Evolutionary conservation across 1,140 invertebrate species (phyloP).

Genomic region (Papilio polyxenes): DNA sequence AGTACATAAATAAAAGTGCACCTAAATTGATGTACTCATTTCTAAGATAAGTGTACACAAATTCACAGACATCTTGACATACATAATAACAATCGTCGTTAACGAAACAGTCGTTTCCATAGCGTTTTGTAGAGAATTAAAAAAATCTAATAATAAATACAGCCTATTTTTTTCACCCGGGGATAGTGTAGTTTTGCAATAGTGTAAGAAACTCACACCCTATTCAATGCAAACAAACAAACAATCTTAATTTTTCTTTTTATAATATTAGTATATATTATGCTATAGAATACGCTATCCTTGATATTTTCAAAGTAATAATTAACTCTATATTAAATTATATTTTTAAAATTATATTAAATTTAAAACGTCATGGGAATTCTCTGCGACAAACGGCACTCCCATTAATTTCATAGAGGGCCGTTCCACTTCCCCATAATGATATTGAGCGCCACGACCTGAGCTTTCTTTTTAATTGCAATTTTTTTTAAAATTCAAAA

Average conservation of each 20-base stretch:
- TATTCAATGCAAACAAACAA: no score
- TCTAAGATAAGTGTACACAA: neutral
- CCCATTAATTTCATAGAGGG: conserved; percentile 33
- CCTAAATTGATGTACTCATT: neutral
- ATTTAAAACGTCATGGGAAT: conserved; percentile 2
- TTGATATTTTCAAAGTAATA: neutral
- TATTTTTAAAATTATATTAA: neutral
- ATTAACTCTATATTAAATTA: conserved; percentile 1
- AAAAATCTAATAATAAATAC: no score
- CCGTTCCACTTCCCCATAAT: conserved; percentile 29
- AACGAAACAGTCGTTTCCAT: no score
- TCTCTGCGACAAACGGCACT: conserved; percentile 12
- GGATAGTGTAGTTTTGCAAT: no score
- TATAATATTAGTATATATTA: no score
- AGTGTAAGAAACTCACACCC: no score
- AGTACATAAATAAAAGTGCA: neutral
- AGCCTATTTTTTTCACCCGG: no score
- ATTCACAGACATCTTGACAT: neutral
- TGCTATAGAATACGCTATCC: neutral
- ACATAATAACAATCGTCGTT: neutral
- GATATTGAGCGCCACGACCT: conserved; percentile 17
- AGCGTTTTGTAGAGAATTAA: neutral
- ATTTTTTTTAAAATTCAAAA: conserved; percentile 11
- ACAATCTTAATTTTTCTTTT: no score
- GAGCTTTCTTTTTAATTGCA: conserved; percentile 19